Evolutionary conservation across 2,888 invertebrate species (phyloP), one percentile per base, ranked within the genome.

Genomic region (Sinodicranocentrus sp.): DNA sequence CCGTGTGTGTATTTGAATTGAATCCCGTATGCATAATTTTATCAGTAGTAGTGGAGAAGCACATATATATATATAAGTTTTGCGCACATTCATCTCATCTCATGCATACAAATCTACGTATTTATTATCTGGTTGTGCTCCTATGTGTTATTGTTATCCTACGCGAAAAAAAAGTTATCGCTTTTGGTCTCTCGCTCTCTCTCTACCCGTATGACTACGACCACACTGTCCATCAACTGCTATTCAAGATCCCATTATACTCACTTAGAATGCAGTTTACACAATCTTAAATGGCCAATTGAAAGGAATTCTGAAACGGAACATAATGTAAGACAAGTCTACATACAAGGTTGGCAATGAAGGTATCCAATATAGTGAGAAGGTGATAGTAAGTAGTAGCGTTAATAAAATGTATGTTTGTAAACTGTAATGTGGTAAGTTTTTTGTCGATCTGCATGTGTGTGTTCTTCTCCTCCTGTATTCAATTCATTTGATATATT

Each of bases 251-350:
- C 84, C 84, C 84, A 84, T 84, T 80, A 76, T 82, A 63, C 70
- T 82, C 86, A 84, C 76, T 84, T 82, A 86, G 73, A 84, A 77
- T 72, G 71, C 75, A 75, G 77, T 86, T 86, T 84, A 84, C 84
- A 86, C 65, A 82, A 72, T 71, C 84, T 52, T 82, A 82, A 85
- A 86, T 84, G 80, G 23, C 82, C 86, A 84, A 84, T 84, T 82
- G 72, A 83, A 59, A 77, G 25, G 21, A 44, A 59, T 61, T 39
- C 28, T 52, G 26, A 59, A 59, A 59, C 59, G 59, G 59, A 59
- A 59, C 59, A 59, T 59, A 59, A 57, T 57, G 23, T 19, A 59
- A 25, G 25, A 59, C 25, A 25, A 25, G 59, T 57, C 10, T 2
- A 54, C 15, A 25, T 59, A 25, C 59, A 59, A 59, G 59, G 15